Evolutionary conservation across 1,140 invertebrate genomes (phyloP), one percentile per base, ranked within the genome.

Genomic region (Drosophila parvula): DNA sequence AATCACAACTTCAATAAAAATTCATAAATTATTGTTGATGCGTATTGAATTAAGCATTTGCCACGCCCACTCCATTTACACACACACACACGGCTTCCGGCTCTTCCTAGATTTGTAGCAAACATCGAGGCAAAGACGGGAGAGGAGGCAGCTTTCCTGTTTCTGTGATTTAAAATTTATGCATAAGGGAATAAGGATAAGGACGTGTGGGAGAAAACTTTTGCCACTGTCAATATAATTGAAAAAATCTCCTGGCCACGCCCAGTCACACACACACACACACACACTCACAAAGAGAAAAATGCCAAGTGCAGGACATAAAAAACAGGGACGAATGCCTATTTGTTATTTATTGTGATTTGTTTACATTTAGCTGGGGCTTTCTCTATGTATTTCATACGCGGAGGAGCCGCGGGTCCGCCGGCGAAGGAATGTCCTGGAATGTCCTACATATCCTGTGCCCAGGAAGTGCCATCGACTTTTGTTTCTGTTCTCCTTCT

Each of bases 1-100:
- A 41, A 41, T 40, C 51, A 16, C 7, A 59, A 58, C 43, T 59
- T 71, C 68, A 70, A 70, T 70, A 71, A 58, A 71, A 70, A 71
- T 71, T 36, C 68, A 71, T 71, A 59, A 71, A 71, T 71, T 71
- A 71, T 70, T 71, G 68, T 69, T 50, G 65, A 70, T 70, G 65
- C 65, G 68, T 70, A 71, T 70, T 71, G 64, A 71, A 71, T 70
- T 71, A 70, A 48, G 65, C 64, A 71, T 59, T 18, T 59, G 51
- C 68, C 65, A 58, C 68, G 65, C 68, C 68, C 65, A 41, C 22
- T 27, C 40, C 48, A 41, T 43, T 58, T 41, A 43, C 68, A 71
- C 65, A 44, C n/a, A 28, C 36, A 36, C 45, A 28, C 34, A 11
- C 30, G 7, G 18, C 11, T 53, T 50, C 48, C 48, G 47, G 14